Evolutionary conservation across 2,888 invertebrate genomes (phyloP), one percentile per base, ranked within the genome.

Genomic region (Exephanes ischioxanthus): DNA sequence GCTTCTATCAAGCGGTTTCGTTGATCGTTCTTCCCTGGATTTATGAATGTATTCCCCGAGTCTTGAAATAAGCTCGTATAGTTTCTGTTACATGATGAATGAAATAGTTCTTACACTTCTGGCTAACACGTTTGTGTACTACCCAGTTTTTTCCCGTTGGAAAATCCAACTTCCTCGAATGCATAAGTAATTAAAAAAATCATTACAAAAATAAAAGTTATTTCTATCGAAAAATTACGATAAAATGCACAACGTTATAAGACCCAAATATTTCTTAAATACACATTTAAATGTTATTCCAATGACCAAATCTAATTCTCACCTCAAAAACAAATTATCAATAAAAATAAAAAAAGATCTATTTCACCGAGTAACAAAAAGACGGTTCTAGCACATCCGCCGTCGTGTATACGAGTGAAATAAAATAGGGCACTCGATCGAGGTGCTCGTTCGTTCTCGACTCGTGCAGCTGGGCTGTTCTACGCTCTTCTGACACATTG

Each of bases 401-500:
- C 30, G 33, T 33, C 14, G 61, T 30, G 61, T 61, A 26, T 26
- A 61, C 11, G 70, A 78, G 78, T 41, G 26, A 83, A 76, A 79
- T 63, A 80, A 86, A 90, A 87, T 86, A 88, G 87, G 83, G 85
- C 82, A 84, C 75, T 66, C 77, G 82, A 75, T 83, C 73, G 68
- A 72, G 83, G 68, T 87, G 86, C 80, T 77, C 73, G 87, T 85
- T 87, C 86, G 88, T 61, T 61, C 87, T 86, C 82, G 84, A 53
- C 86, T 83, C 76, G 80, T 80, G 73, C 80, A 84, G 80, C 80
- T 82, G 85, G 61, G 70, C 80, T 83, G 80, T 58, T 68, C 76
- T 82, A 80, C 87, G 85, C 75, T 79, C 77, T 67, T 84, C 80
- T 51, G 75, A 71, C 75, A 86, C 70, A 77, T 85, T 91, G 92